These are phyloP conservation scores for Carcinoscorpius rotundicauda DNA, from an alignment of 1,140 invertebrate genomes.

Conservation along the genomic window DNA sequence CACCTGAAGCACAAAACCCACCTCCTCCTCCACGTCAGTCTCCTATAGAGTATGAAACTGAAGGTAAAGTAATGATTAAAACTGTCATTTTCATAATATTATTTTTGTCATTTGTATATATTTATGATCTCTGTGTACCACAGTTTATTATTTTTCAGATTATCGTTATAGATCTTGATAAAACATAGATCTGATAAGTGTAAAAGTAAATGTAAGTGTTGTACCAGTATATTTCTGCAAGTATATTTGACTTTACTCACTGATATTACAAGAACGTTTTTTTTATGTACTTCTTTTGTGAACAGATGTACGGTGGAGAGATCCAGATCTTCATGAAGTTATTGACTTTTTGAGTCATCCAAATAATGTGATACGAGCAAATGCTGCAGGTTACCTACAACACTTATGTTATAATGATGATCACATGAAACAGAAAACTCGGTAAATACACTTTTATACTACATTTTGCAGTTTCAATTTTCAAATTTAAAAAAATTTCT, in stretches of 20 bases:
- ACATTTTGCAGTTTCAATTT: background rate
- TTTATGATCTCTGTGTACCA: too few species aligned
- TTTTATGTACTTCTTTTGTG: background rate
- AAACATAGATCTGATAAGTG: background rate
- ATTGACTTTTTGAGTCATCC: slow-evolving; percentile 93
- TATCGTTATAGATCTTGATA: background rate
- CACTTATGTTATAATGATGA: slow-evolving; percentile 98
- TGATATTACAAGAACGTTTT: background rate
- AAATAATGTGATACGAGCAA: slow-evolving; percentile 93
- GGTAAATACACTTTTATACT: slow-evolving; percentile 12
- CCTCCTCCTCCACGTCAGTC: background rate
- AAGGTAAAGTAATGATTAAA: too few species aligned
- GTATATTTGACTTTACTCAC: too few species aligned
- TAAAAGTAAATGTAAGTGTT: background rate
- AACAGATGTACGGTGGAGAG: slow-evolving; percentile 73
- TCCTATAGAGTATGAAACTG: too few species aligned
- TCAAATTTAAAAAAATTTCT: too few species aligned
- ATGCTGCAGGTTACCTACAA: slow-evolving; percentile 94
- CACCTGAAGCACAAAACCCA: background rate
- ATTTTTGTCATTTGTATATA: too few species aligned
- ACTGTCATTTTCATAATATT: too few species aligned
- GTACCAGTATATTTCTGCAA: too few species aligned
- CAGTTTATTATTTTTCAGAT: background rate
- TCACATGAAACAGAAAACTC: slow-evolving; percentile 91
- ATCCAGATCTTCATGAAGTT: slow-evolving; percentile 94